These are phyloP conservation scores for Dermochelys coriacea DNA, from an alignment of 2,797 vertebrate genomes.

Conservation along the genomic window DNA sequence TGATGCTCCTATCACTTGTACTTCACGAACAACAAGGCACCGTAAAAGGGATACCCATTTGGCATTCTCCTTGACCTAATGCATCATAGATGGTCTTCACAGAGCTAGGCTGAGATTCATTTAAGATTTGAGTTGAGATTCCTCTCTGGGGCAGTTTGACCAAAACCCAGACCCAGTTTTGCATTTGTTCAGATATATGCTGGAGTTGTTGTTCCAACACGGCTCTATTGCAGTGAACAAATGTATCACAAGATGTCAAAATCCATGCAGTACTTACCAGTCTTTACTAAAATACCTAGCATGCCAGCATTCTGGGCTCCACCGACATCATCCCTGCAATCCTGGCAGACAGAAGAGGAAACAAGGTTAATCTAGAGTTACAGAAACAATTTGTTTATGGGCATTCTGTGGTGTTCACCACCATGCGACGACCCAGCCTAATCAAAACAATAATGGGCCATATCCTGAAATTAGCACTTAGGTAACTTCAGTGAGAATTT, in stretches of 20 bases:
- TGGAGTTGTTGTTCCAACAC: background rate
- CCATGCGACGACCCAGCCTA: background rate
- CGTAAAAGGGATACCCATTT: background rate
- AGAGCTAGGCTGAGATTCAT: background rate
- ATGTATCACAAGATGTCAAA: fast-evolving
- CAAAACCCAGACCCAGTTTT: background rate
- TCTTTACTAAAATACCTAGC: conserved; percentile 94
- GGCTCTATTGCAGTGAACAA: background rate
- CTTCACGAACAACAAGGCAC: background rate
- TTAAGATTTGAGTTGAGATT: background rate
- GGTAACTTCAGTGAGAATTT: no score
- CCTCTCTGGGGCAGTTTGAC: background rate
- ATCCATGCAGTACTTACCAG: conserved; percentile 79
- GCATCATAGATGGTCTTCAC: background rate
- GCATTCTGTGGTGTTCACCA: background rate
- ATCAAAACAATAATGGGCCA: fast-evolving
- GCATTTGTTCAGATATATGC: background rate
- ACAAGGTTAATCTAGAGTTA: background rate
- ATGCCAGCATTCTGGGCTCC: conserved; percentile 93
- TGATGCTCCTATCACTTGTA: background rate
- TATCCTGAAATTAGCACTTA: background rate
- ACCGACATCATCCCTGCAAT: conserved; percentile 94
- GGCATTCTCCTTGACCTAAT: background rate
- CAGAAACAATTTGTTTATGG: fast-evolving
- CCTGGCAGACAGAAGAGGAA: conserved; percentile 78